Percentiles rank a stretch among this genome's conserved stretches.
Evolutionary conservation across 1,140 invertebrate species (phyloP).

Genomic region (Stegodyphus mimosarum): DNA sequence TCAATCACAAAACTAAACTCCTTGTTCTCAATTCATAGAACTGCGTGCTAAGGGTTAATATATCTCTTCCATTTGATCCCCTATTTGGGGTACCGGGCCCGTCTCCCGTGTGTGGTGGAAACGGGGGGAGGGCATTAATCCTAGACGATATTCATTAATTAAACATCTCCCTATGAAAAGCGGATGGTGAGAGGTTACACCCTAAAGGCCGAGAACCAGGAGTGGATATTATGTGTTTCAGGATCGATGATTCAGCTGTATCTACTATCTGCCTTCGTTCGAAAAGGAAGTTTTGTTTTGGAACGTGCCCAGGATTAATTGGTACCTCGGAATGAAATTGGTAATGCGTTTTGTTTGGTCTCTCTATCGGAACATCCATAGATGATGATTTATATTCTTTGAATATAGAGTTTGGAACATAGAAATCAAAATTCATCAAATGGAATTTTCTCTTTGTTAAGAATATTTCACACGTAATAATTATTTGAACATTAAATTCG

Average conservation of each 20-base stretch:
- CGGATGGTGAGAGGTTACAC: slow-evolving; percentile 58
- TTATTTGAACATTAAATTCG: too few species aligned
- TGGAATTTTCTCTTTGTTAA: too few species aligned
- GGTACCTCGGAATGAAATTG: slow-evolving; percentile 18
- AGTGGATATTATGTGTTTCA: slow-evolving; percentile 41
- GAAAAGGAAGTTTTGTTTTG: slow-evolving; percentile 21
- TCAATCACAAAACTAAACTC: background rate
- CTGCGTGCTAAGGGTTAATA: slow-evolving; percentile 60
- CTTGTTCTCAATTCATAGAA: slow-evolving; percentile 25
- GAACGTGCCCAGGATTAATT: slow-evolving; percentile 33
- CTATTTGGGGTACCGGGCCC: slow-evolving; percentile 36
- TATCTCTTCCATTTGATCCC: slow-evolving; percentile 59
- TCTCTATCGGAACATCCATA: too few species aligned
- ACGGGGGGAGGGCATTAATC: slow-evolving; percentile 52
- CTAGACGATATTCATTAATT: slow-evolving; percentile 59
- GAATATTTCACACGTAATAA: too few species aligned
- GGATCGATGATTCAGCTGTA: slow-evolving; percentile 36
- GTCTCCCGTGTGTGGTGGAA: background rate
- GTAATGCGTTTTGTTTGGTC: slow-evolving; percentile 25
- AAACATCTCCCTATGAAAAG: slow-evolving; percentile 56
- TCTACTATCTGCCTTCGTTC: background rate
- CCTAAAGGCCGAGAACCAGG: slow-evolving; percentile 47
- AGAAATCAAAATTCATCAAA: too few species aligned
- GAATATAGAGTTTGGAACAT: too few species aligned
- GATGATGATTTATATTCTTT: too few species aligned